A percentile compares a stretch with the other conserved stretches of the same genome.
Evolutionary conservation across 2,797 vertebrate species (phyloP).

Genomic region (Sebastes miniatus): DNA sequence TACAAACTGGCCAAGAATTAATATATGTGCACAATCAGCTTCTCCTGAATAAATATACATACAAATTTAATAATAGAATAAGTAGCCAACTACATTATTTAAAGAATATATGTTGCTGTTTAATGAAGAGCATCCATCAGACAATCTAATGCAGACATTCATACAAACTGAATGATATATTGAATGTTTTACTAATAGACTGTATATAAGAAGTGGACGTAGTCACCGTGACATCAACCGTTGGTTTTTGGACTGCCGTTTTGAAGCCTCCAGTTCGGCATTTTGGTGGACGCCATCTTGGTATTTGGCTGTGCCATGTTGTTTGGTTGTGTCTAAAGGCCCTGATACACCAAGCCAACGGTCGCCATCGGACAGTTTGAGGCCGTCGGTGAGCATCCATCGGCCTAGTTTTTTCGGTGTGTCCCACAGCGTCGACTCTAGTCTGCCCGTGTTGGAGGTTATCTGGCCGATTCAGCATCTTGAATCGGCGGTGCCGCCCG

Average conservation of each 20-base stretch:
- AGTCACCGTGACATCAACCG: no score
- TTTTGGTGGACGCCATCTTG: no score
- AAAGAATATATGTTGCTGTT: neutral
- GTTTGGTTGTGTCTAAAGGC: no score
- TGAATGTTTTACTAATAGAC: neutral
- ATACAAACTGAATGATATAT: neutral
- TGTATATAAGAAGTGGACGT: neutral
- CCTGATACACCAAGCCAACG: no score
- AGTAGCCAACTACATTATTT: neutral
- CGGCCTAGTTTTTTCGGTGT: no score
- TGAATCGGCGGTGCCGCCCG: no score
- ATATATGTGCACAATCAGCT: neutral
- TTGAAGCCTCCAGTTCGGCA: no score
- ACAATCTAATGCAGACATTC: neutral
- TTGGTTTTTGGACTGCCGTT: no score
- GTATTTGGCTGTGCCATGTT: no score
- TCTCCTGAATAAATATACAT: neutral
- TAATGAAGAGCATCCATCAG: neutral
- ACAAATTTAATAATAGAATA: neutral
- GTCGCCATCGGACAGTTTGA: no score
- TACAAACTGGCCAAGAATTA: neutral
- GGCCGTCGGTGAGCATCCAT: no score
- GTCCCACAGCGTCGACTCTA: no score
- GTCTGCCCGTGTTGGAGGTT: accelerated
- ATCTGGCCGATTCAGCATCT: accelerated